Evolutionary conservation across 1,140 invertebrate species (phyloP), one percentile per base, ranked within the genome.

Genomic region (Tetraneura akinire): DNA sequence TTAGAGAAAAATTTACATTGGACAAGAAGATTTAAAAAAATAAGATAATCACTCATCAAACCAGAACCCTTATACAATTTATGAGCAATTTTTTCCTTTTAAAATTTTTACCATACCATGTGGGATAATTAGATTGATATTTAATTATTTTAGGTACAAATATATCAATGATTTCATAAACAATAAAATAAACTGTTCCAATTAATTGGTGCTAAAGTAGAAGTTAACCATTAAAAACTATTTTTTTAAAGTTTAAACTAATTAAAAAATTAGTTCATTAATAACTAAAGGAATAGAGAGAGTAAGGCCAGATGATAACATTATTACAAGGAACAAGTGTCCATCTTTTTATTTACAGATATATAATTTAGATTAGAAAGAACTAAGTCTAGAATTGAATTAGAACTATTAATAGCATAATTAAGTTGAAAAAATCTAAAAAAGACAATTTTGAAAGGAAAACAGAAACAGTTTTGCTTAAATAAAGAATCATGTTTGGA

Each of bases 161-260:
- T n/a, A n/a, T n/a, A n/a, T n/a, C n/a, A n/a, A n/a, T n/a, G n/a
- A 57, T 57, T 57, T 57, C 53, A 57, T 57, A 57, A 57, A 57
- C 21, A 6, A 57, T 18, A n/a, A 57, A 57, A 57, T 57, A 57
- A 18, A 10, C 18, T 57, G 21, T 57, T 57, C n/a, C 53, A 57
- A n/a, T 57, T 18, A 10, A 57, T 10, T n/a, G 53, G 21, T 57
- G 18, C 53, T 57, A 57, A 57, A 57, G 8, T 57, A n/a, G 21
- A 57, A 57, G 53, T 57, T 57, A 10, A 10, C 14, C 18, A 13
- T n/a, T n/a, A n/a, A n/a, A n/a, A n/a, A n/a, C n/a, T n/a, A n/a
- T n/a, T n/a, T n/a, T n/a, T n/a, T n/a, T n/a, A n/a, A n/a, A n/a
- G n/a, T n/a, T 57, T 57, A 57, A 57, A 57, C 8, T 18, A 10